These are phyloP conservation scores for Ahaetulla prasina DNA, from an alignment of 2,113 vertebrate species.

Conservation along the genomic window DNA sequence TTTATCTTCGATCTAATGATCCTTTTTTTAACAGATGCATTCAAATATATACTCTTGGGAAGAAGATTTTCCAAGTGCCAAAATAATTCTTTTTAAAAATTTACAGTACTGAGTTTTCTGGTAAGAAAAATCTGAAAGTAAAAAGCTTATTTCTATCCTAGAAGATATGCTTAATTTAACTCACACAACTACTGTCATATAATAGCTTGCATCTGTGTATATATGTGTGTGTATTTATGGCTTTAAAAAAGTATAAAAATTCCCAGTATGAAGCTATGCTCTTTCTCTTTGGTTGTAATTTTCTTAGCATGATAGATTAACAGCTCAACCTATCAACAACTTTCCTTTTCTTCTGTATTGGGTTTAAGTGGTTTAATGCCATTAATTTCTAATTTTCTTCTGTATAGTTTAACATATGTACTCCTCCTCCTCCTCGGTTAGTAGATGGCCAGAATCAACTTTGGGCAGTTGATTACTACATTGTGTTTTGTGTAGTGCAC, in stretches of 20 bases:
- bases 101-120: not conserved
- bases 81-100: not conserved
- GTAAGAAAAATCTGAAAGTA: not conserved
- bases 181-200: slow-evolving; percentile 43
- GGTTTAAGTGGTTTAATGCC: slow-evolving; percentile 59
- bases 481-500: slow-evolving; percentile 7
- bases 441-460: slow-evolving; percentile 8
- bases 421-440: slow-evolving; percentile 15
- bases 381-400: slow-evolving; percentile 64
- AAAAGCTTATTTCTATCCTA: not conserved
- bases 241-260: slow-evolving; percentile 61
- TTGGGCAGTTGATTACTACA: slow-evolving; percentile 37
- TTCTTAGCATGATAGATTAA: slow-evolving; percentile 65
- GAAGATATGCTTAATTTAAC: slow-evolving; percentile 58
- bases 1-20: not conserved
- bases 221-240: slow-evolving; percentile 51
- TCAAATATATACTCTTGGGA: not conserved
- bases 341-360: slow-evolving; percentile 13
- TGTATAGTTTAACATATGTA: slow-evolving; percentile 14
- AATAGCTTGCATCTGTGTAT: slow-evolving; percentile 28
- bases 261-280: slow-evolving; percentile 44
- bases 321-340: slow-evolving; percentile 54
- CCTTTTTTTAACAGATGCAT: not conserved
- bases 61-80: not conserved
- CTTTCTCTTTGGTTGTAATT: slow-evolving; percentile 49